Evolutionary conservation across 2,888 invertebrate species (phyloP).

Genomic region (Arrhopalites spinosus): DNA sequence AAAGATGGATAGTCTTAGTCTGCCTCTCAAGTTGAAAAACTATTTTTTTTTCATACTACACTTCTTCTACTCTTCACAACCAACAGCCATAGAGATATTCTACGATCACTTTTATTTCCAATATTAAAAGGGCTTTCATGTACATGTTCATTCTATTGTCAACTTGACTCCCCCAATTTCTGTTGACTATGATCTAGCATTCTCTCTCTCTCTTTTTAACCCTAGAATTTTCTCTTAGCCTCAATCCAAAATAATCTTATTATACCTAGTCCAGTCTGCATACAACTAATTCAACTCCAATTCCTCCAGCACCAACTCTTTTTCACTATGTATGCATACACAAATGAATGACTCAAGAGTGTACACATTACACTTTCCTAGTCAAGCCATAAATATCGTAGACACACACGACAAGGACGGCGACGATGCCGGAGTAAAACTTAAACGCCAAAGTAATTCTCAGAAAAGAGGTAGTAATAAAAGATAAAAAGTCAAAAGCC

Average conservation of each 20-base stretch:
- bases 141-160: neutral
- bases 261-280: neutral
- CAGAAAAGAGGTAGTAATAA: constrained; percentile 17
- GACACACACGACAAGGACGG: too few relatives aligned
- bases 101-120: constrained; percentile 1
- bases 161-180: neutral
- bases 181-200: neutral
- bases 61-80: neutral
- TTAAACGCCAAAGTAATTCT: constrained; percentile 6
- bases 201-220: neutral
- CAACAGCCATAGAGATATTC: neutral
- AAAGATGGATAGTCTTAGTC: constrained; percentile 51
- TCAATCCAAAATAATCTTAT: neutral
- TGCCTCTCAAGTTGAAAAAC: neutral
- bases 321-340: too few relatives aligned
- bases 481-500: constrained; percentile 11
- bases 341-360: too few relatives aligned
- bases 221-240: too few relatives aligned
- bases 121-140: neutral
- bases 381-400: too few relatives aligned
- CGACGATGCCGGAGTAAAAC: neutral
- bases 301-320: neutral
- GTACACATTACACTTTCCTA: too few relatives aligned
- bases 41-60: constrained; percentile 11
- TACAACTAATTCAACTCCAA: neutral